A percentile compares a stretch with the other conserved stretches of the same genome.
phyloP scores from a whole-genome alignment of 1,140 invertebrate genomes.

The Trichogramma pretiosum region DNA sequence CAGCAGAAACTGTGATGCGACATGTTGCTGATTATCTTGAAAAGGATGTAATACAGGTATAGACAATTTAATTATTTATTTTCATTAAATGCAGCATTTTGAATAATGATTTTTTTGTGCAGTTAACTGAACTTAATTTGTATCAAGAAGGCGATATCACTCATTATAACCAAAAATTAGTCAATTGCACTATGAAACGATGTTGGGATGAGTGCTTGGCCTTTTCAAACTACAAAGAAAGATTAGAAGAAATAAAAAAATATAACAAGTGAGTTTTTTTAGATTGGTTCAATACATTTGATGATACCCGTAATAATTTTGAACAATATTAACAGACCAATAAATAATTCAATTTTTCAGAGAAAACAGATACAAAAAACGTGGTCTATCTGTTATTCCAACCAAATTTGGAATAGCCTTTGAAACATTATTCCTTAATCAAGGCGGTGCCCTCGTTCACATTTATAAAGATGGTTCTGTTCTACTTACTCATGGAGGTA shows the following conservation, averaged over 20 bases:
- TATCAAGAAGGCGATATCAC: constrained; percentile 71
- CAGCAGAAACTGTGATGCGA: constrained; percentile 65
- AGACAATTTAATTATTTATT: background rate
- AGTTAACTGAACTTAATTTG: constrained; percentile 66
- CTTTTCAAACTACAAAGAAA: constrained; percentile 57
- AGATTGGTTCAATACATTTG: constrained; percentile 6
- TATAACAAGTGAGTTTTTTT: constrained; percentile 61
- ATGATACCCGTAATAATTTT: background rate
- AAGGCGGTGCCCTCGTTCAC: constrained; percentile 76
- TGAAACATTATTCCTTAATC: constrained; percentile 69
- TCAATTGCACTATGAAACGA: constrained; percentile 63
- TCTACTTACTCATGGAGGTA: constrained; percentile 77
- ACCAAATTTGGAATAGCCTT: constrained; percentile 86
- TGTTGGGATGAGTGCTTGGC: constrained; percentile 77
- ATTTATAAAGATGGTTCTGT: constrained; percentile 87
- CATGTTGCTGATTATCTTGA: constrained; percentile 63
- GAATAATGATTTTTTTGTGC: constrained; percentile 16
- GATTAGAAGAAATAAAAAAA: constrained; percentile 51
- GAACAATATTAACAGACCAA: background rate
- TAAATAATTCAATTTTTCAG: constrained; percentile 43
- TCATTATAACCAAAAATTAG: constrained; percentile 69
- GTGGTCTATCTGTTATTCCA: constrained; percentile 74
- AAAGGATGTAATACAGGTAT: constrained; percentile 51
- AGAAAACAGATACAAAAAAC: constrained; percentile 74
- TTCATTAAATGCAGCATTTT: background rate